Base-by-base conservation (phyloP, 2,888 invertebrate species). In the Yponomeuta plumbellus region DNA sequence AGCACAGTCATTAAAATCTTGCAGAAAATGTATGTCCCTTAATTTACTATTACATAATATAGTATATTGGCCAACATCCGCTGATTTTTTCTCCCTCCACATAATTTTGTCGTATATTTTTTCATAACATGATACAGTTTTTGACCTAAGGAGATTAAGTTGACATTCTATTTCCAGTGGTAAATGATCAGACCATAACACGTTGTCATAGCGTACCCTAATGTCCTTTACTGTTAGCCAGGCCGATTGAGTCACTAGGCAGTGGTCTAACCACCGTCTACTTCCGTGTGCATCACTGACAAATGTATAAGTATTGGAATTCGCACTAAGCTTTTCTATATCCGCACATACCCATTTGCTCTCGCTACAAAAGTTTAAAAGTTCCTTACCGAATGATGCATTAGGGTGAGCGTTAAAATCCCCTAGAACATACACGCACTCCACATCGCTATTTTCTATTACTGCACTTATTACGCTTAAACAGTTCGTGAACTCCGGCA, bases 321-420 rank as follows among this genome's bases (percentile, higher is more conserved):
- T 20, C 17, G 65, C 23, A 13, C 68, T 66, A 39, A 66, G 39
- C 59, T 52, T 61, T 11, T 68, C 66, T 3, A 66, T 44, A 56
- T 68, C 66, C 20, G 34, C 56, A 68, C 68, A 68, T 1, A 52
- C 52, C 68, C 68, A 68, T 11, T 34, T n/a, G 13, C 63, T 66
- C 17, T 68, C 68, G 1, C 17, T 2, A 61, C 66, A 68, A 66
- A 68, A 68, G 44, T 59, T 26, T 8, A 64, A 40, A 5, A 68
- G 59, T 65, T 68, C 66, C 2, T 58, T 68, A 22, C 56, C 61
- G 40, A 68, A 68, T 22, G 63, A 26, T 63, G 65, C 63, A 20
- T 58, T 26, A 10, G 68, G 62, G 20, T 62, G 62, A 8, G 62
- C 62, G 20, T 62, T 62, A 34, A 62, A 62, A n/a, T 62, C 62